Evolutionary conservation across 2,888 invertebrate genomes (phyloP).

Genomic region (Cosmia pyralina): DNA sequence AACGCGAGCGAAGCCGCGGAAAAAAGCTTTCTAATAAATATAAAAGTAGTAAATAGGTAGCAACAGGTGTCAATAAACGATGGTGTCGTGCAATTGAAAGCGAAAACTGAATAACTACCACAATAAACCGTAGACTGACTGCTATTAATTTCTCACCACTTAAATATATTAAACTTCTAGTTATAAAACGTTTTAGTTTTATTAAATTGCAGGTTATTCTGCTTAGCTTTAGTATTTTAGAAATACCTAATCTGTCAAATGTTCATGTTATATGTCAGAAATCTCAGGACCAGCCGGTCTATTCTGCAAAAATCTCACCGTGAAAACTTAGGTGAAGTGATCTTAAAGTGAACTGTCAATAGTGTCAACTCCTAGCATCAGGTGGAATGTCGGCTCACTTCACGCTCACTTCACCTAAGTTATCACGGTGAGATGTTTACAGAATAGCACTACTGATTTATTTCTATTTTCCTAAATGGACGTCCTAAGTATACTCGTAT

Average conservation of each 20-base stretch:
- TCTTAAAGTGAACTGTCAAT: too few species aligned
- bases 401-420: too few species aligned
- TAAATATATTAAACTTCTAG: neutral
- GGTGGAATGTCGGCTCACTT: too few species aligned
- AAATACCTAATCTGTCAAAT: neutral
- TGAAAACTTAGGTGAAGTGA: too few species aligned
- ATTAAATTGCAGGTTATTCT: neutral
- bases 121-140: neutral
- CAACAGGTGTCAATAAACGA: slow-evolving; percentile 13
- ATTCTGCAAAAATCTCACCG: too few species aligned
- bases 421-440: too few species aligned
- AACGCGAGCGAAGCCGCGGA: too few species aligned
- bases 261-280: neutral
- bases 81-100: slow-evolving; percentile 47
- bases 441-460: too few species aligned
- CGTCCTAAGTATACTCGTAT: neutral
- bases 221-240: neutral
- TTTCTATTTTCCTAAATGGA: neutral
- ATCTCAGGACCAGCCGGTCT: neutral
- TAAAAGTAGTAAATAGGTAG: neutral
- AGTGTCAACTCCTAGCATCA: too few species aligned
- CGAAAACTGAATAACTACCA: slow-evolving; percentile 31
- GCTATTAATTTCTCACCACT: slow-evolving; percentile 2
- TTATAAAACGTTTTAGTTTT: neutral
- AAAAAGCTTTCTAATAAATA: slow-evolving; percentile 14